phyloP scores from a whole-genome alignment of 2,113 vertebrate genomes.

The Calidris pugnax region DNA sequence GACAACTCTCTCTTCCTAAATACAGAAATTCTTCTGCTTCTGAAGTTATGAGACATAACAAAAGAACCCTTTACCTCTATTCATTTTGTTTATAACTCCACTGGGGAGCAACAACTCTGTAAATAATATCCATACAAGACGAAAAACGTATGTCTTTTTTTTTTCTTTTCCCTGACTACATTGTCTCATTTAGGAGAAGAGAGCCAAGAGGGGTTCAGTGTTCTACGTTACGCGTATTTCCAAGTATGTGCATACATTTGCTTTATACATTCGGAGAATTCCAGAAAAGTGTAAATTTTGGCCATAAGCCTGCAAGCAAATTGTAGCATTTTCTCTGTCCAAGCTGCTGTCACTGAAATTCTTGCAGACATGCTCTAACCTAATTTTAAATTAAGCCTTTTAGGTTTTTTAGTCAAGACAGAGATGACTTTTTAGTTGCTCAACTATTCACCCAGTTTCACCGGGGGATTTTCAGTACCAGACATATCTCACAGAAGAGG shows the following conservation, averaged over 20 bases:
- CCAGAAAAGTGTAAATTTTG: slow-evolving; percentile 6
- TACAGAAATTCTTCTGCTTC: neutral
- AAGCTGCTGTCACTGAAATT: slow-evolving; percentile 2
- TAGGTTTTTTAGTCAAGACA: neutral
- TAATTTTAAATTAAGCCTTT: slow-evolving; percentile 20
- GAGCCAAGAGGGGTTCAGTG: neutral
- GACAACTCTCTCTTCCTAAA: neutral
- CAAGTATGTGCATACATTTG: neutral
- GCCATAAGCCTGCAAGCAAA: neutral
- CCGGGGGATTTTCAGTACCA: neutral
- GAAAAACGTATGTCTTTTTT: neutral
- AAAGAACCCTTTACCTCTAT: neutral
- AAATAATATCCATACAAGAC: neutral
- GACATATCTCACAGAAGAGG: neutral
- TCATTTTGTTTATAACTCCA: slow-evolving; percentile 17
- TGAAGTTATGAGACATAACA: neutral
- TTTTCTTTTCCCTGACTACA: neutral
- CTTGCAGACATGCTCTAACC: neutral
- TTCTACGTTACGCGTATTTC: neutral
- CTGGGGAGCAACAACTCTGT: neutral
- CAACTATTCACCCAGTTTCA: neutral
- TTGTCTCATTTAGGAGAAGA: neutral
- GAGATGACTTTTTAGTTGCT: neutral
- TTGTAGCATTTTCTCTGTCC: neutral
- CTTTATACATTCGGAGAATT: neutral